Percentiles rank a stretch among this genome's conserved stretches.
Evolutionary conservation across 2,797 vertebrate genomes (phyloP).

Genomic region (Synanceia verrucosa): DNA sequence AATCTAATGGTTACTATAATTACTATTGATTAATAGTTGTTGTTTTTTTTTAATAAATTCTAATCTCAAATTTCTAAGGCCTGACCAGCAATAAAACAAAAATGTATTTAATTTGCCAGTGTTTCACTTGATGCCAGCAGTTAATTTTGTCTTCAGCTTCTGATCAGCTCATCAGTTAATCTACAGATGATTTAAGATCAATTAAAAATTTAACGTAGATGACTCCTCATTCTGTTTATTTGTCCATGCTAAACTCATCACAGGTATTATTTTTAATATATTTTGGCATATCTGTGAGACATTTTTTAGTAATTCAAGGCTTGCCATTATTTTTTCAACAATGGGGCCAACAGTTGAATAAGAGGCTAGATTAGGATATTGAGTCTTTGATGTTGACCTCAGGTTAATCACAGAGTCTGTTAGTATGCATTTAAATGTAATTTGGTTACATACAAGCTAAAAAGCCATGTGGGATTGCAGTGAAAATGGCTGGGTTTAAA

Average conservation of each 20-base stretch:
- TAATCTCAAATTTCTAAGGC: not conserved
- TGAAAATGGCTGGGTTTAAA: not conserved
- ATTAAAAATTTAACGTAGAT: not conserved
- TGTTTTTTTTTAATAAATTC: not conserved
- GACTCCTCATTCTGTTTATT: not conserved
- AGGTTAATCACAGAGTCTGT: not conserved
- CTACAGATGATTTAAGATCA: not conserved
- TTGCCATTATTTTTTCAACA: not conserved
- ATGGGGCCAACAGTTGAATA: not conserved
- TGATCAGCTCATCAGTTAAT: not conserved
- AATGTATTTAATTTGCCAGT: not conserved
- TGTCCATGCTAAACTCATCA: not conserved
- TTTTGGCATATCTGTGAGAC: not conserved
- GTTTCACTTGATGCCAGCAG: not conserved
- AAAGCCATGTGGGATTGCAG: not conserved
- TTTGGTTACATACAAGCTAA: not conserved
- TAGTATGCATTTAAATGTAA: not conserved
- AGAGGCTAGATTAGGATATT: too few species aligned
- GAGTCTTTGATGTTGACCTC: not conserved
- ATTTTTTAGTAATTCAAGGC: not conserved
- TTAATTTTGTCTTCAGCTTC: not conserved
- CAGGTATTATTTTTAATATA: not conserved
- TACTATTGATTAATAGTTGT: not conserved
- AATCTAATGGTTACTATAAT: not conserved
- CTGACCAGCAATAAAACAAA: not conserved